Percentiles rank a stretch among this genome's conserved stretches.
Conservation (phyloP, 2,797 vertebrate genomes). For the Anguilla obscura region DNA sequence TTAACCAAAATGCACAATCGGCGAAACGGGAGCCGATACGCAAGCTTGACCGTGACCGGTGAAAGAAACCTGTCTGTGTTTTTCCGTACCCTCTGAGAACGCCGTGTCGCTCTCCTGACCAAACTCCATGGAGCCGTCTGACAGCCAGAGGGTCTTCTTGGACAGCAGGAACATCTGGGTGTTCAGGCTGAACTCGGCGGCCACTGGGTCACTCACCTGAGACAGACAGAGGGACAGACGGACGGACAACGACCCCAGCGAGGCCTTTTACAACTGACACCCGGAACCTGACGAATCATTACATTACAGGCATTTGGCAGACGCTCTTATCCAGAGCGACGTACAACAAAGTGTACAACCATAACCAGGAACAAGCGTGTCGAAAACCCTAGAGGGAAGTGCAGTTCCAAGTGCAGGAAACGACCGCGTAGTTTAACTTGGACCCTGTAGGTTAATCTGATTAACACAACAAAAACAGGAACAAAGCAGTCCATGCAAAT, state of each 20-base stretch:
- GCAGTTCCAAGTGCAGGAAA: too few relatives aligned
- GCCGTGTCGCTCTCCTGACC: conserved; percentile 56
- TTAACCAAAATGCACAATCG: neutral
- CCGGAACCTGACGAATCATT: neutral
- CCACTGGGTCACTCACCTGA: conserved; percentile 61
- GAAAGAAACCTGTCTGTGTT: neutral
- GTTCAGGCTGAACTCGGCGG: conserved; percentile 62
- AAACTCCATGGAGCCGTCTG: conserved; percentile 60
- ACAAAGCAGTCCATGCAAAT: too few relatives aligned
- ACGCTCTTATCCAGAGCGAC: too few relatives aligned
- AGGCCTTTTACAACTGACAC: neutral
- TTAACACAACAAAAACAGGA: too few relatives aligned
- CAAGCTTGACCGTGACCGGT: neutral
- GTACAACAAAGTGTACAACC: too few relatives aligned
- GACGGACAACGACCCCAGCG: neutral
- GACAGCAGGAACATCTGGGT: conserved; percentile 59
- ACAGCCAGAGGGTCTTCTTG: conserved; percentile 60
- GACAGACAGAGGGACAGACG: neutral
- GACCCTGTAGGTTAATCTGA: too few relatives aligned
- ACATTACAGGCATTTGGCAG: too few relatives aligned
- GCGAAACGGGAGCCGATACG: neutral
- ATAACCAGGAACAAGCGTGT: too few relatives aligned
- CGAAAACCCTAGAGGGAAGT: too few relatives aligned
- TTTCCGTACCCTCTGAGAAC: conserved; percentile 59
- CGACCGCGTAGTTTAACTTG: too few relatives aligned